Base-by-base conservation (phyloP, 2,888 invertebrate species). In the Nomada lathburiana region DNA sequence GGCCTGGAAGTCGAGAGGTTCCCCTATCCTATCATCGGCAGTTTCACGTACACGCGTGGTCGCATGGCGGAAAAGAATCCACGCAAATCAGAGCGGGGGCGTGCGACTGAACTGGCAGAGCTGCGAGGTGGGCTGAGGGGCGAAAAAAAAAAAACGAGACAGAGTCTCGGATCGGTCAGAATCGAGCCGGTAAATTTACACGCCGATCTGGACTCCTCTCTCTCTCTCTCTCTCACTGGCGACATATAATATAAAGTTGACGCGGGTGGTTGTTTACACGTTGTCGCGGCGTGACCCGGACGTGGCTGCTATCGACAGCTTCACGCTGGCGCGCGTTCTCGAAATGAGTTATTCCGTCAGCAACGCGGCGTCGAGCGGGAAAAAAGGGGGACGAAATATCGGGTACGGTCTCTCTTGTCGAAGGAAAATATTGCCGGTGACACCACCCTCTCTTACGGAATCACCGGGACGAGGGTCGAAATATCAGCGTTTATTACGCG, bases 231-330 rank as follows among this genome's bases (percentile, higher is more conserved):
- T 42, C 73, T 53, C 59, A 23, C 65, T 11, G 50, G 20, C 89
- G 85, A 88, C 89, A 86, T 86, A 86, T 80, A 80, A 84, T 82
- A 78, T 75, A 82, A 86, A 81, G 78, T 84, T 84, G 87, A 88
- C 88, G 78, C 67, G 84, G 36, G 85, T 80, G 84, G 88, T 89
- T 92, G 91, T 92, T 92, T 91, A 91, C 91, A 91, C 90, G 90
- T 89, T 90, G 91, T 92, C 88, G 88, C 86, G 82, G 75, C 73
- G 84, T 36, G 20, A 60, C 79, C 87, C 73, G 86, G 82, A 80
- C 86, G 88, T 76, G 77, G 81, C 90, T 92, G 92, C 90, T 92
- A 92, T 93, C 92, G 93, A 91, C 92, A 92, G 90, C 73, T 88
- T 90, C 88, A 82, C 89, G 85, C 87, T 86, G 86, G 82, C 88